phyloP scores from a whole-genome alignment of 1,140 invertebrate species.

The Mycetomoellerius zeteki region DNA sequence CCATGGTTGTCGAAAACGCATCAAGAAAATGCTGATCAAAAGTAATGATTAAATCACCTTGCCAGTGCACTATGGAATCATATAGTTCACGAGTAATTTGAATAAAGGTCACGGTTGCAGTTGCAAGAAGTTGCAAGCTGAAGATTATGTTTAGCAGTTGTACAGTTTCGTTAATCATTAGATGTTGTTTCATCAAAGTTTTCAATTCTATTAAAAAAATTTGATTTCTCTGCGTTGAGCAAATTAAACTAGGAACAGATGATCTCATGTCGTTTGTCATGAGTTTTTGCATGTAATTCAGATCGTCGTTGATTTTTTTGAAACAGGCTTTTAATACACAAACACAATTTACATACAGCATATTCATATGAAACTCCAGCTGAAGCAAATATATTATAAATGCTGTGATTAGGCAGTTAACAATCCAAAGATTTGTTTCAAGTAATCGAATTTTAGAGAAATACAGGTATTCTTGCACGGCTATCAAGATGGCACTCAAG shows the following conservation, averaged over 20 bases:
- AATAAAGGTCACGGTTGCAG: neutral
- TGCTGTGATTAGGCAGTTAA: accelerated
- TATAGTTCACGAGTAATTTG: neutral
- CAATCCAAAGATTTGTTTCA: conserved; percentile 1
- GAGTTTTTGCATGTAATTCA: conserved; percentile 46
- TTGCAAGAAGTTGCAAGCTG: neutral
- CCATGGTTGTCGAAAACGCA: neutral
- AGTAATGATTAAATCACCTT: neutral
- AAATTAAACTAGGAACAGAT: neutral
- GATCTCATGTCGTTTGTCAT: neutral
- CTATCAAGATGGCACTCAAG: conserved; percentile 70
- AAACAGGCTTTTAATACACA: conserved; percentile 65
- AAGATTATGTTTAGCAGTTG: neutral
- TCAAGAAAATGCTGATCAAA: neutral
- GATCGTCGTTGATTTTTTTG: conserved; percentile 72
- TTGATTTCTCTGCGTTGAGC: neutral
- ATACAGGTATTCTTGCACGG: conserved; percentile 64
- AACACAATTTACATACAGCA: conserved; percentile 80
- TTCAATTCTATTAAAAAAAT: neutral
- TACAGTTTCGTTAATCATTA: neutral
- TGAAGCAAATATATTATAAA: conserved; percentile 67
- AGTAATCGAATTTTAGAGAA: neutral
- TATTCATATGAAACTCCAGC: conserved; percentile 75
- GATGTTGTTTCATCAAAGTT: neutral
- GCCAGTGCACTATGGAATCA: neutral